Percentiles rank a stretch among this genome's conserved stretches.
Conservation (phyloP, 2,797 vertebrate genomes). For the Syngnathus rostellatus region DNA sequence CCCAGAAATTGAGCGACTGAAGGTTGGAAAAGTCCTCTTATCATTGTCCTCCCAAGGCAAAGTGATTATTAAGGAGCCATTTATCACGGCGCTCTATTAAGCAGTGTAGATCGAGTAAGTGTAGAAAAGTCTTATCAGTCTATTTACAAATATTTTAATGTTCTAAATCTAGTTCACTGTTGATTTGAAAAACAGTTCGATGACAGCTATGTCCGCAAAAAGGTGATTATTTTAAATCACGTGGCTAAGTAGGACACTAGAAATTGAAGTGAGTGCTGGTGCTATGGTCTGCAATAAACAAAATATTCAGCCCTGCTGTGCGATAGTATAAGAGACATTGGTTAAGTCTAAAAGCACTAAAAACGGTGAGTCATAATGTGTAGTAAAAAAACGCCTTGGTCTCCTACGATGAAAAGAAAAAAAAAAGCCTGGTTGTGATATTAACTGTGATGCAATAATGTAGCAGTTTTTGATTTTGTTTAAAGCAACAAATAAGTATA, state of each 20-base stretch:
- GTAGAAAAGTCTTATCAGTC: neutral
- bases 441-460: too few relatives aligned
- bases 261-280: too few relatives aligned
- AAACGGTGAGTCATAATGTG: too few relatives aligned
- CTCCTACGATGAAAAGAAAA: too few relatives aligned
- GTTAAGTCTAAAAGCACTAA: too few relatives aligned
- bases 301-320: too few relatives aligned
- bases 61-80: neutral
- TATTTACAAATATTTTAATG: neutral
- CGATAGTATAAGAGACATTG: too few relatives aligned
- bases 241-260: neutral
- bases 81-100: neutral
- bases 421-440: too few relatives aligned
- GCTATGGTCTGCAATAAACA: too few relatives aligned
- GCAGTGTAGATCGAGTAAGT: neutral
- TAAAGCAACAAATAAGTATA: neutral
- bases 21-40: neutral
- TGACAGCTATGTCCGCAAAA: neutral
- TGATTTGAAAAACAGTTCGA: neutral
- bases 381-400: too few relatives aligned
- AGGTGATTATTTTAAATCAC: neutral
- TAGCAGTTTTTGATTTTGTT: too few relatives aligned
- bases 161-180: neutral
- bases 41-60: neutral
- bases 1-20: slow-evolving; percentile 3